Conservation (phyloP, 2,113 vertebrate genomes). For the Orthonyx spaldingii region DNA sequence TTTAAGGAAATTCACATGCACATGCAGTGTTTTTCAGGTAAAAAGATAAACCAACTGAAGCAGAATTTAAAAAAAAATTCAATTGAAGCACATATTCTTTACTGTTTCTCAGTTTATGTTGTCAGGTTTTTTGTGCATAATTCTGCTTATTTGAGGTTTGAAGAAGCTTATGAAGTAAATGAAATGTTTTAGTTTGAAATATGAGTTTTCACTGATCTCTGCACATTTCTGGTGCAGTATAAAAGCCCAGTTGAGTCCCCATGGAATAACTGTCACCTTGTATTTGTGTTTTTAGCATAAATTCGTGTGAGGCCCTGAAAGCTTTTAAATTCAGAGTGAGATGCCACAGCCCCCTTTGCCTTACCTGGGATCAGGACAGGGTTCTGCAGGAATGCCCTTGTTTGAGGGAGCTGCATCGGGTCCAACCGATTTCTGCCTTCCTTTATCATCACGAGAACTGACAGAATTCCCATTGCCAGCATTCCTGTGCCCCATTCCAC, state of each 20-base stretch:
- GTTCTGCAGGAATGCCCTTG: background rate
- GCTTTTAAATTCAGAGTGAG: background rate
- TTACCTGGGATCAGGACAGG: background rate
- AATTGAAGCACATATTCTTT: background rate
- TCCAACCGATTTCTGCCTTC: background rate
- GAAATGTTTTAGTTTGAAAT: background rate
- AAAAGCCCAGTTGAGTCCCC: background rate
- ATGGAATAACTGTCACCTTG: background rate
- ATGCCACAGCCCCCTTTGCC: background rate
- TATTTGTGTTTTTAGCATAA: background rate
- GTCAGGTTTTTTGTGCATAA: background rate
- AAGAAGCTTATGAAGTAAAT: background rate
- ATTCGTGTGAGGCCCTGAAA: background rate
- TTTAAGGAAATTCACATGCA: slow-evolving; percentile 69
- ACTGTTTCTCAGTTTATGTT: background rate
- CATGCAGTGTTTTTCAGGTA: slow-evolving; percentile 52
- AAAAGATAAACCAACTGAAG: slow-evolving; percentile 38
- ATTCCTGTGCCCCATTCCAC: background rate
- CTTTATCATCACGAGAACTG: background rate
- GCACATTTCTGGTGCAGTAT: background rate
- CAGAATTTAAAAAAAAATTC: background rate
- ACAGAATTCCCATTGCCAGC: background rate
- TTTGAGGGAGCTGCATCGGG: background rate
- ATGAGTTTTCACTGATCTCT: background rate
- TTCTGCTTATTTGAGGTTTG: background rate